These are phyloP conservation scores for Notothenia coriiceps DNA, from an alignment of 2,113 vertebrate genomes.

Conservation along the genomic window DNA sequence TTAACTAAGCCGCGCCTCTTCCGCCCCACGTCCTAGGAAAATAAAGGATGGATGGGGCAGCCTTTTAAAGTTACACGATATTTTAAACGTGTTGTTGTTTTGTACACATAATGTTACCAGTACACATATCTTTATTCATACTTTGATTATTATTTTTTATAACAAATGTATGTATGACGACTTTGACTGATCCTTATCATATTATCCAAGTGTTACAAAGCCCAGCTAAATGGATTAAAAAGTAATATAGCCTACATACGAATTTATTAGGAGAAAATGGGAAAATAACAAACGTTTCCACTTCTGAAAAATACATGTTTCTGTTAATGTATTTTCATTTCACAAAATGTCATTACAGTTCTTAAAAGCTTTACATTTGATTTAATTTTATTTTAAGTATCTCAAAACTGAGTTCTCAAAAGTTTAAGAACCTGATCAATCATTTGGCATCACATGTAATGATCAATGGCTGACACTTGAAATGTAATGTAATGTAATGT, in stretches of 20 bases:
- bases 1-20: conserved; percentile 10
- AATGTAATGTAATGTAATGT: too few relatives aligned
- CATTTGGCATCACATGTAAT: conserved; percentile 1
- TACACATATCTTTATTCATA: not conserved
- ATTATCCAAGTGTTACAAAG: not conserved
- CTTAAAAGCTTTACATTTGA: not conserved
- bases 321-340: too few relatives aligned
- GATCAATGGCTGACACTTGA: conserved; percentile 20
- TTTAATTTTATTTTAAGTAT: not conserved
- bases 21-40: not conserved
- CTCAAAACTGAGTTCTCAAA: not conserved
- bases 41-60: not conserved
- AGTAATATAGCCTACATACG: not conserved
- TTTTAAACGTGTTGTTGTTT: not conserved
- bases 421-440: conserved; percentile 16
- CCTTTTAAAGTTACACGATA: not conserved
- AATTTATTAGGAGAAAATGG: not conserved
- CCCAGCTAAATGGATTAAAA: not conserved
- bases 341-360: too few relatives aligned
- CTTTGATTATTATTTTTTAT: not conserved
- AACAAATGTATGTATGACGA: not conserved
- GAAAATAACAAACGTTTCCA: too few relatives aligned
- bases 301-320: not conserved
- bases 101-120: not conserved
- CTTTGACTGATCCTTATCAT: not conserved